Evolutionary conservation across 2,113 vertebrate species (phyloP), one percentile per base, ranked within the genome.

Genomic region (Glaucomys volans): DNA sequence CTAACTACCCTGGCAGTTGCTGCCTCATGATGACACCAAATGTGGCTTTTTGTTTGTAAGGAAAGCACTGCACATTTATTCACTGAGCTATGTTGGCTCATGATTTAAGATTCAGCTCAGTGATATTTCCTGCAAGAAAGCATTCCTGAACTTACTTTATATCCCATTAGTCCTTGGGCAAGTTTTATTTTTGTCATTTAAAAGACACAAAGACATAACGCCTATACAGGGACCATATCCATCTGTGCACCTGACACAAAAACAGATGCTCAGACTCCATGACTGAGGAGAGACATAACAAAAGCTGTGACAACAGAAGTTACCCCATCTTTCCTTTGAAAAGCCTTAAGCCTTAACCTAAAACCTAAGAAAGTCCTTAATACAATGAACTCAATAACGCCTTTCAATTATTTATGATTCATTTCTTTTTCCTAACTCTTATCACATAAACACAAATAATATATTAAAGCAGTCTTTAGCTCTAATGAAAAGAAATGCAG

Each of bases 291-390:
- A 71, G 11, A 52, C 66, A 50, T 1, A 42, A 64, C 9, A 57
- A 85, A n/a, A 28, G 37, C 32, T 28, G 5, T 32, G 47, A 79
- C 26, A 40, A 24, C 0, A 92, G 26, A 75, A 14, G 52, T 52
- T 32, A 28, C 24, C 8, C 47, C 35, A 52, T 67, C 20, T 62
- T 64, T 40, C 77, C 81, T 81, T 88, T 86, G 44, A 62, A 37
- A 84, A 67, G 77, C 32, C 8, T 12, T 64, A 72, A 69, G 35
- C 26, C 62, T 95, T 91, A 64, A 88, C 30, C 72, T 71, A 90
- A 94, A 91, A 79, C 64, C 50, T 50, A 50, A 95, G 20, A 67
- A 79, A 87, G 2, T 18, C 59, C 40, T 92, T n/a, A 87, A 66
- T n/a, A 59, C 40, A 93, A n/a, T 80, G 32, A 28, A 54, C 14